Conservation (phyloP, 2,797 vertebrate genomes). For the Hephaestus fuliginosus region DNA sequence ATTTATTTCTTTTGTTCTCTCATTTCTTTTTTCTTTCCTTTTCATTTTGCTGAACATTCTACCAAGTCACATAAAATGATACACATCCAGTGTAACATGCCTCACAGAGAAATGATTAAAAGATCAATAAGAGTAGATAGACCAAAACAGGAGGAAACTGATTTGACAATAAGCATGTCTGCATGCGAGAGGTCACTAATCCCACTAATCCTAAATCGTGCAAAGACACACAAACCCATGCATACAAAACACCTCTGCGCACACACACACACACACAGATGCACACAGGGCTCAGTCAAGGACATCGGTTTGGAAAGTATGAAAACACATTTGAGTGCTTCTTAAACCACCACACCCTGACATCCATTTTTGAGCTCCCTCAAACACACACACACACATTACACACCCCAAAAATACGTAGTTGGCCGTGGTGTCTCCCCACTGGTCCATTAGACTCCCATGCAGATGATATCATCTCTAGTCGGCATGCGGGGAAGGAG, state of each 20-base stretch:
- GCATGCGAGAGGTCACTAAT: constrained; percentile 45
- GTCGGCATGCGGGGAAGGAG: constrained; percentile 30
- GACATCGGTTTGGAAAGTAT: constrained; percentile 1
- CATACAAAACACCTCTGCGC: background rate
- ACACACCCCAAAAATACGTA: background rate
- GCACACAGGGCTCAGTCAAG: constrained; percentile 19
- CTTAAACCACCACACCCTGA: constrained; percentile 19
- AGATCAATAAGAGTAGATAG: constrained; percentile 22
- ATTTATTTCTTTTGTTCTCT: background rate
- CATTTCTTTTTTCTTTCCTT: background rate
- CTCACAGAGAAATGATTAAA: constrained; percentile 1
- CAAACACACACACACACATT: background rate
- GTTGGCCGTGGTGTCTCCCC: constrained; percentile 40
- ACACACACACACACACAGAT: constrained; percentile 2
- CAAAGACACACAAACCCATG: background rate
- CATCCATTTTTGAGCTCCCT: constrained; percentile 6
- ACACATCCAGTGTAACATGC: background rate
- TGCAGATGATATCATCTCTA: constrained; percentile 64
- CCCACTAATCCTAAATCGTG: constrained; percentile 37
- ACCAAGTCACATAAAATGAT: background rate
- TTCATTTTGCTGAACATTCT: background rate
- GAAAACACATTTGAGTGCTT: constrained; percentile 8
- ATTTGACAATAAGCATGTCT: constrained; percentile 29
- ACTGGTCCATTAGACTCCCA: constrained; percentile 46
- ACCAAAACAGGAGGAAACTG: constrained; percentile 19